A percentile compares a stretch with the other conserved stretches of the same genome.
Evolutionary conservation across 1,140 invertebrate species (phyloP).

Genomic region (Pachyrhynchus sulphureomaculatus): DNA sequence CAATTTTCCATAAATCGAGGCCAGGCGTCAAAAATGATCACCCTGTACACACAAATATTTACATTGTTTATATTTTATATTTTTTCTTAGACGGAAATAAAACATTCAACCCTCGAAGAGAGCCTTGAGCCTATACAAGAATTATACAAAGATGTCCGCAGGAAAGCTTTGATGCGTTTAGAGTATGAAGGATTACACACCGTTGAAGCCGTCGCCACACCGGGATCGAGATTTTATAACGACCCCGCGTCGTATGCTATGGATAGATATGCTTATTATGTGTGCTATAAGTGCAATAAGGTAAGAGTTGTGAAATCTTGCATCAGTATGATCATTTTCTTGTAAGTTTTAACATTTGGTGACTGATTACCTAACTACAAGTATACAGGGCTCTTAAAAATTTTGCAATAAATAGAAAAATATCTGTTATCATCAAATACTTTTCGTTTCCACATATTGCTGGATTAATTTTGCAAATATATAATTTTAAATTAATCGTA

Average conservation of each 20-base stretch:
- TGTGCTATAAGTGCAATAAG: slow-evolving; percentile 96
- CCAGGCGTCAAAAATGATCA: too few species aligned
- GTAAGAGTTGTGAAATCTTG: slow-evolving; percentile 51
- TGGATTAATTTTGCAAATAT: too few species aligned
- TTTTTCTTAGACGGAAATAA: slow-evolving; percentile 69
- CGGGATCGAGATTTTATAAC: slow-evolving; percentile 69
- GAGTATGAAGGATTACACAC: slow-evolving; percentile 92
- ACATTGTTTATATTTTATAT: too few species aligned
- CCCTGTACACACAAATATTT: too few species aligned
- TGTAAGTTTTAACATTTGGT: too few species aligned
- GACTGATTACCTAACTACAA: too few species aligned
- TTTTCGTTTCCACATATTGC: too few species aligned
- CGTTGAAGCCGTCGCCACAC: slow-evolving; percentile 69
- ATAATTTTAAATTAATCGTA: too few species aligned
- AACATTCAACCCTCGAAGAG: slow-evolving; percentile 77
- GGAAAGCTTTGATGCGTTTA: slow-evolving; percentile 93
- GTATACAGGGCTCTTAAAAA: too few species aligned
- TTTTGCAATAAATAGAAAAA: too few species aligned
- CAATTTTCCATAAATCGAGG: too few species aligned
- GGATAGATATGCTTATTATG: slow-evolving; percentile 98
- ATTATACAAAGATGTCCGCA: slow-evolving; percentile 85
- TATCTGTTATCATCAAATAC: too few species aligned
- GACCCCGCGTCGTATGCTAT: slow-evolving; percentile 89
- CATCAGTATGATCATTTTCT: neutral
- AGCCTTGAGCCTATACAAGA: slow-evolving; percentile 77